Conservation (phyloP, 2,888 invertebrate genomes). For the Hemaris fuciformis region DNA sequence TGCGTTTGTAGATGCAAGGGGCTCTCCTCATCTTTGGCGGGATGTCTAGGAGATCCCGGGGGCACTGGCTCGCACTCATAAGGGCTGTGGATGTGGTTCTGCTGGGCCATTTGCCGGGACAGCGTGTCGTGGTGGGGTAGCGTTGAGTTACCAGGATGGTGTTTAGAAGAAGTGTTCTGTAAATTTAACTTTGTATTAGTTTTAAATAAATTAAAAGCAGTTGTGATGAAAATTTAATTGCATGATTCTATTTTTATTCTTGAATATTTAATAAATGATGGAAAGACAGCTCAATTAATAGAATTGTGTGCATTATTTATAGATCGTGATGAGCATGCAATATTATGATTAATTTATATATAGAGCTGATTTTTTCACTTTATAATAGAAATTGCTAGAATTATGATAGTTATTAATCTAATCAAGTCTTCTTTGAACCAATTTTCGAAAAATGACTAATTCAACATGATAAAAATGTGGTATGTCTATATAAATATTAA, state of each 20-base stretch:
- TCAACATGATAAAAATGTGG: no score
- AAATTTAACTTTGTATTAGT: slow-evolving; percentile 30
- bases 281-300: slow-evolving; percentile 45
- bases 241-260: not conserved
- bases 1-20: slow-evolving; percentile 72
- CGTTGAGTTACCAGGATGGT: slow-evolving; percentile 85
- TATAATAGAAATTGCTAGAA: not conserved
- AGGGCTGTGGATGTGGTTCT: slow-evolving; percentile 79
- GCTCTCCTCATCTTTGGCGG: slow-evolving; percentile 67
- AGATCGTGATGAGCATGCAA: not conserved
- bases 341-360: not conserved
- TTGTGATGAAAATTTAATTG: not conserved
- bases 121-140: slow-evolving; percentile 84
- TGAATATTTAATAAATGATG: not conserved
- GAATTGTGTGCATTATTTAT: not conserved
- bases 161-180: slow-evolving; percentile 94
- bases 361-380: not conserved
- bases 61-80: slow-evolving; percentile 77
- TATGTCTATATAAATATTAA: no score
- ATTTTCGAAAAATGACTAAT: no score
- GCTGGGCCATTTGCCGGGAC: slow-evolving; percentile 68
- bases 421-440: no score
- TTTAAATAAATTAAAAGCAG: not conserved
- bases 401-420: not conserved
- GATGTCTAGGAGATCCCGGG: slow-evolving; percentile 73